Base-by-base conservation (phyloP, 1,140 invertebrate genomes). In the Saccostrea echinata region DNA sequence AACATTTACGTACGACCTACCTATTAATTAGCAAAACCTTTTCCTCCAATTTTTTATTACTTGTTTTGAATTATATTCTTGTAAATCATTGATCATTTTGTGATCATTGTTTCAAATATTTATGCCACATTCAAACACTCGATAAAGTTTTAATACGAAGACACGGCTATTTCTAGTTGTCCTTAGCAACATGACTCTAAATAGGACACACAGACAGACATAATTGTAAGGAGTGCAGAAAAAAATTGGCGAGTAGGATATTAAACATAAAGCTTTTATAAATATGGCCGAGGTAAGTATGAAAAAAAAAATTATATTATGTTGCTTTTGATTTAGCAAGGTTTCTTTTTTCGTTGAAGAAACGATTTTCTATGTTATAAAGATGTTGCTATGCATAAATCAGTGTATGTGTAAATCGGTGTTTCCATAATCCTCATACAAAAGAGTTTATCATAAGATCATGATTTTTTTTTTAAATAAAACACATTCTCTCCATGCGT, bases 141-240 rank as follows among this genome's bases (percentile, higher is more conserved):
- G 6, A 6, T n/a, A 16, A 21, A 61, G 16, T 76, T 43, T 43
- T 43, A 13, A 30, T 76, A 76, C 68, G 68, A 30, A 76, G 13
- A 12, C 33, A 3, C 12, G 68, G 68, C 30, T 76, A 30, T 76
- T 35, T 76, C 33, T 33, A 76, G 81, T 83, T n/a, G 81, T 53
- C 81, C 35, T n/a, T 83, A 83, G 81, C 43, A 51, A 83, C 81
- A 27, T 53, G 81, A 24, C 33, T n/a, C 33, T 83, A 83, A 83
- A 83, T 83, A 83, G 81, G 81, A 83, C 81, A 83, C 18, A 83
- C 81, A 52, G 81, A 83, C 81, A 83, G 81, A 83, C 76, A 27
- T 80, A 11, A 30, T 27, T 21, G 12, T 27, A 82, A 18, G 35
- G 80, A 24, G 21, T 30, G 35, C 80, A 27, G 35, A 4, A 51